Evolutionary conservation across 2,797 vertebrate genomes (phyloP).

Genomic region (Aldrovandia affinis): DNA sequence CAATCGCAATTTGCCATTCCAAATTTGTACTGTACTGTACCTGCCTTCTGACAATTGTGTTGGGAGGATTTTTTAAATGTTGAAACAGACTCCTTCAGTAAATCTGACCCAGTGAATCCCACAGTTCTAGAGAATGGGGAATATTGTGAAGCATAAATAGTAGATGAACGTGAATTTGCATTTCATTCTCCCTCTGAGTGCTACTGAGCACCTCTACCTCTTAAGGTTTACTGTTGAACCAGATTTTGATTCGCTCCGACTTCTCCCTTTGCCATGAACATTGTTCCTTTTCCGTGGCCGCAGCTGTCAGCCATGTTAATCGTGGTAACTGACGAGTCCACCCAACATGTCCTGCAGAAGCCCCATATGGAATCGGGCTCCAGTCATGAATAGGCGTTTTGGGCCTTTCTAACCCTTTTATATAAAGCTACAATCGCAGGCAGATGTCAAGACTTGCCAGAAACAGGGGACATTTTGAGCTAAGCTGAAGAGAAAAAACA

Average conservation of each 20-base stretch:
- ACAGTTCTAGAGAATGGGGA: conserved; percentile 31
- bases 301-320: conserved; percentile 72
- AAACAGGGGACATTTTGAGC: not conserved
- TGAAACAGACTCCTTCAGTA: conserved; percentile 26
- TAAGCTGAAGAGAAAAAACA: not conserved
- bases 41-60: too few relatives aligned
- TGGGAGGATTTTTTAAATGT: conserved; percentile 45
- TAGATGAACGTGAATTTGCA: conserved; percentile 50
- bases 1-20: too few relatives aligned
- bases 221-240: conserved; percentile 67
- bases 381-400: conserved; percentile 51
- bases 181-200: conserved; percentile 62
- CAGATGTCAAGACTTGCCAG: conserved; percentile 6
- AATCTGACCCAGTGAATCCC: not conserved
- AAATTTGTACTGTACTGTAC: too few relatives aligned
- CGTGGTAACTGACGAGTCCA: conserved; percentile 68
- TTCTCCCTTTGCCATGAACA: conserved; percentile 51
- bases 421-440: conserved; percentile 54
- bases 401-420: conserved; percentile 50
- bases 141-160: conserved; percentile 52
- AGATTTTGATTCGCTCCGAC: conserved; percentile 62
- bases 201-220: conserved; percentile 54
- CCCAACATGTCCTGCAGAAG: conserved; percentile 60
- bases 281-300: conserved; percentile 43
- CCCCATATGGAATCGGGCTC: conserved; percentile 51